Conservation (phyloP, 2,888 invertebrate genomes). For the Hyalella azteca region DNA sequence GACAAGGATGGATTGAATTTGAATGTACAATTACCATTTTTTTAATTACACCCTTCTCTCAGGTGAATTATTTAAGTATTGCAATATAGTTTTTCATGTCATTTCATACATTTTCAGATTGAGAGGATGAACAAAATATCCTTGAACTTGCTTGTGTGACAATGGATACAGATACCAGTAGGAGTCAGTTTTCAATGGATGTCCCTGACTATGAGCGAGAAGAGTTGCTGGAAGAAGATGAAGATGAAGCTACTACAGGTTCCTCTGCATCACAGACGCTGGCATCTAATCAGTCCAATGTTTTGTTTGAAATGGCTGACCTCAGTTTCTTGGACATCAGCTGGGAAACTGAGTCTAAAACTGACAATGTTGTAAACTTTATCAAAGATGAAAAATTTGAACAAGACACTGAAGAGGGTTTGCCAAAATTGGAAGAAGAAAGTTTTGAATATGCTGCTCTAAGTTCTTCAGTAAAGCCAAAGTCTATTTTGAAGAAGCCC, state of each 20-base stretch:
- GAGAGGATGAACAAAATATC: neutral
- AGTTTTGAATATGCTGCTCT: neutral
- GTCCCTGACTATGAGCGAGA: neutral
- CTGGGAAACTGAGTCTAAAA: neutral
- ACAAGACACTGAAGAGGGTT: neutral
- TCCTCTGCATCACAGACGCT: neutral
- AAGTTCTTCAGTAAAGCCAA: neutral
- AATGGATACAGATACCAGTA: neutral
- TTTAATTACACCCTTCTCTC: no score
- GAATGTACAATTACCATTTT: no score
- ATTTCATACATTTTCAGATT: neutral
- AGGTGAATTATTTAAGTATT: neutral
- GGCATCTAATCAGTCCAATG: neutral
- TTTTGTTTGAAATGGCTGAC: neutral
- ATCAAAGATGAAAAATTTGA: neutral
- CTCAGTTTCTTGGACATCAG: neutral
- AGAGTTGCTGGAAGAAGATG: conserved; percentile 7
- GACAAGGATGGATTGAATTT: no score
- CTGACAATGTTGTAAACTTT: neutral
- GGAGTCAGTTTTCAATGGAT: neutral
- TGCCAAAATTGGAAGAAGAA: neutral
- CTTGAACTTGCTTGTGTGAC: neutral
- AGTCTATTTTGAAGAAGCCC: conserved; percentile 9
- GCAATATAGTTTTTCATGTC: neutral
- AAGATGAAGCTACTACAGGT: neutral